Evolutionary conservation across 2,797 vertebrate genomes (phyloP), one percentile per base, ranked within the genome.

Genomic region (Pangasius mekongensis): DNA sequence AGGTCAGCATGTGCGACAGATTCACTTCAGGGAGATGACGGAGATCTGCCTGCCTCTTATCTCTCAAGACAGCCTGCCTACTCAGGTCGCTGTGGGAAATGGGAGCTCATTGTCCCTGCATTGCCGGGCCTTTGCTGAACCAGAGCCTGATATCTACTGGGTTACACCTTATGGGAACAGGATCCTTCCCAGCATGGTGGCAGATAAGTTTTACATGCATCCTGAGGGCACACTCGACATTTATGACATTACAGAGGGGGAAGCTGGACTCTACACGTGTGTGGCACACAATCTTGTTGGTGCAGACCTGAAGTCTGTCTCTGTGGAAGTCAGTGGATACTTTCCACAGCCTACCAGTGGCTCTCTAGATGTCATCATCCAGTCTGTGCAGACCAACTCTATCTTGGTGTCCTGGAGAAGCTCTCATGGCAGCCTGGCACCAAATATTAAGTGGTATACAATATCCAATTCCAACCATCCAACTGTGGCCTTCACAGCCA

Each of bases 21-120:
- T 99, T 91, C 99, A 99, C 92, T 99, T 99, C 93, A 95, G 98
- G 93, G 99, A 99, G 95, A 99, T 99, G 98, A 99, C 97, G 96
- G 99, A 99, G 94, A 98, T 98, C 74, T 99, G 99, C 91, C 97
- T 99, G 91, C 99, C 99, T 22, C 96, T 99, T 84, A 99, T 99
- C 92, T 98, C 98, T 69, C 97, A 98, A 0, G 98, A 99, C 95
- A 99, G 98, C 91, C 98, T 99, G 92, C 98, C 99, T 0, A 95
- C 96, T 58, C 95, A 93, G 49, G 92, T 99, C 91, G 96, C 96
- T 92, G 93, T 97, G 86, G 94, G 94, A 90, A 95, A 96, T 2
- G 97, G 98, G 3, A 97, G 96, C 92, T 97, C 97, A 0, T 92
- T 98, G 91, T 98, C 98, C 1, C 96, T 99, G 87, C 98, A 99